A percentile compares a stretch with the other conserved stretches of the same genome.
Conservation (phyloP, 2,797 vertebrate species). For the Myotis myotis region DNA sequence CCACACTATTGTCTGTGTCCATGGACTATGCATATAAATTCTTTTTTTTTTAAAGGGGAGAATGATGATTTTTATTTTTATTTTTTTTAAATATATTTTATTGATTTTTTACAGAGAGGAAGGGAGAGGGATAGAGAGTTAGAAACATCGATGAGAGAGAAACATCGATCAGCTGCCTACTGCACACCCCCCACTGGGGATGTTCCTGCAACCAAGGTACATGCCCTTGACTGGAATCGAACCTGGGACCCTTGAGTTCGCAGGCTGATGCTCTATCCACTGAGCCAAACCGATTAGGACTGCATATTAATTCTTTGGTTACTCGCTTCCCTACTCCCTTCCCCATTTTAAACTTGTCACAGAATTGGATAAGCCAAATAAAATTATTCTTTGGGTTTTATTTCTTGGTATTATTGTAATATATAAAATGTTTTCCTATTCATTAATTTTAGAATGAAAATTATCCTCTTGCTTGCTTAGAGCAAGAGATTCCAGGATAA, state of each 20-base stretch:
- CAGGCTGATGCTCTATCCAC: no score
- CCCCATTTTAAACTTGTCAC: constrained; percentile 30
- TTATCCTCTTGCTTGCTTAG: constrained; percentile 34
- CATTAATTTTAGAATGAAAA: constrained; percentile 50
- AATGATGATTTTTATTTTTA: no score
- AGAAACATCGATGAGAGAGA: no score
- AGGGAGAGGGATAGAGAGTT: no score
- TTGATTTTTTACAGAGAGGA: no score
- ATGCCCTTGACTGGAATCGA: no score
- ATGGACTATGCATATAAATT: not conserved
- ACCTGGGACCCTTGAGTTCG: no score
- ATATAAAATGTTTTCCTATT: not conserved
- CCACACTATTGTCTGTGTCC: not conserved
- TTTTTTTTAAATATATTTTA: no score
- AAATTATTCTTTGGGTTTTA: not conserved
- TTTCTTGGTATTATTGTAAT: not conserved
- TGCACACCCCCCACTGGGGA: no score
- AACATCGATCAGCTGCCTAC: no score
- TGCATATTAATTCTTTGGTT: not conserved
- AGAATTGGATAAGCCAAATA: constrained; percentile 11
- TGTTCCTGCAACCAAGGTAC: no score
- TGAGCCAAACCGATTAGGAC: no score
- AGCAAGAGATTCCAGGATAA: constrained; percentile 37
- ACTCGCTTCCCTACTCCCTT: not conserved
- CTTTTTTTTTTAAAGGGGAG: not conserved